These are phyloP conservation scores for Tachystola acroxantha DNA, from an alignment of 2,888 invertebrate species.

Conservation along the genomic window DNA sequence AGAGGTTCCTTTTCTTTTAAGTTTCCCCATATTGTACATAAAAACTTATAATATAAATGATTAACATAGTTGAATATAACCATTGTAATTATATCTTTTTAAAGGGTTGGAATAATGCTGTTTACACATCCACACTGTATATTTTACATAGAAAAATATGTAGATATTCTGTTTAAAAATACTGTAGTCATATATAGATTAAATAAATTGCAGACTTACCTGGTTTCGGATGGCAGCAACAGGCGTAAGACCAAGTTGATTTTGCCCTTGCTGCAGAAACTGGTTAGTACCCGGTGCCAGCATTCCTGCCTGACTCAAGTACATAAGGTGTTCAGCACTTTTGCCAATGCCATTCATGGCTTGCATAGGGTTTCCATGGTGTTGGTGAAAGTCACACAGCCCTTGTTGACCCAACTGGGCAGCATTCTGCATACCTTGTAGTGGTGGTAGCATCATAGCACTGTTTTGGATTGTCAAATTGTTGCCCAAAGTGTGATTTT, in stretches of 20 bases:
- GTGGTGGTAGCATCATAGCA: slow-evolving; percentile 70
- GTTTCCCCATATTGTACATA: no score
- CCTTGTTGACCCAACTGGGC: slow-evolving; percentile 73
- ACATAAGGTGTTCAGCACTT: slow-evolving; percentile 71
- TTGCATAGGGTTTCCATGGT: slow-evolving; percentile 67
- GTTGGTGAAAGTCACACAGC: slow-evolving; percentile 69
- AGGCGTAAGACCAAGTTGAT: slow-evolving; percentile 73
- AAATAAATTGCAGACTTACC: slow-evolving; percentile 41
- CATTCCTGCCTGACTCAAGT: slow-evolving; percentile 72
- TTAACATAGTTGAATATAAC: no score
- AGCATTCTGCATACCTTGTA: slow-evolving; percentile 72
- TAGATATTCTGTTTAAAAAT: no score
- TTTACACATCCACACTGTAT: no score
- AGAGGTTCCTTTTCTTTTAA: no score
- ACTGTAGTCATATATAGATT: no score
- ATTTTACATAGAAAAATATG: no score
- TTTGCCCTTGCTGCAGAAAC: slow-evolving; percentile 81
- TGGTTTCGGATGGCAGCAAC: slow-evolving; percentile 69
- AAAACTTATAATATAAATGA: no score
- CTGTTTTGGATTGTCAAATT: slow-evolving; percentile 63
- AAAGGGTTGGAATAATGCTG: no score
- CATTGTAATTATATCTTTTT: no score
- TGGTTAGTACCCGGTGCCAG: slow-evolving; percentile 80
- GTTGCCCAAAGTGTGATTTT: slow-evolving; percentile 66
- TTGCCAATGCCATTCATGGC: slow-evolving; percentile 74